Base-by-base conservation (phyloP, 2,888 invertebrate species). In the Holacanthella duospinosa region DNA sequence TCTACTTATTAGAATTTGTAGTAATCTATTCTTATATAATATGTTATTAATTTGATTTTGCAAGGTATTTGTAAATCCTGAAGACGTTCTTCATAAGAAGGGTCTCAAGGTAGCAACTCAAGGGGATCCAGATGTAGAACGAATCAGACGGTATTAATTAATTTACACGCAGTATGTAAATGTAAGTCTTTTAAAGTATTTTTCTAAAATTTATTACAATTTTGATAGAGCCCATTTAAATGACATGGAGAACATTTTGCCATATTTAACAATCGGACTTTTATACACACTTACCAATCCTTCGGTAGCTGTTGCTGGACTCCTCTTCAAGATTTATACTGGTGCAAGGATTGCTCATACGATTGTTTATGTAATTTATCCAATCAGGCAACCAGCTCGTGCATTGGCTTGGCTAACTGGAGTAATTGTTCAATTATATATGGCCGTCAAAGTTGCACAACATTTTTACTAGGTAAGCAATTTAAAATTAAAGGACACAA, bases 151-250 rank as follows among this genome's bases (percentile, higher is more conserved):
- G n/a, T n/a, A n/a, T n/a, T n/a, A n/a, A n/a, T n/a, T n/a, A n/a
- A n/a, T n/a, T n/a, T n/a, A n/a, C n/a, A n/a, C n/a, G n/a, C n/a
- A n/a, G n/a, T n/a, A n/a, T n/a, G n/a, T n/a, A n/a, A n/a, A n/a
- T n/a, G 74, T 79, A 66, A n/a, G n/a, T n/a, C n/a, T n/a, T n/a
- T n/a, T n/a, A n/a, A n/a, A n/a, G n/a, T n/a, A n/a, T n/a, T n/a
- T n/a, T n/a, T n/a, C n/a, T n/a, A n/a, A n/a, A n/a, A n/a, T n/a
- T n/a, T n/a, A n/a, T n/a, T n/a, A n/a, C n/a, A n/a, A n/a, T n/a
- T n/a, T n/a, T n/a, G n/a, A n/a, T n/a, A 85, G 86, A 73, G 86
- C 85, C 16, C 86, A 87, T 75, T 78, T 82, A 71, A 87, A 87
- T 74, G 87, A 87, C 75, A 36, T 65, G 65, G 65, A 65, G 77